Evolutionary conservation across 1,140 invertebrate genomes (phyloP), one percentile per base, ranked within the genome.

Genomic region (Brachionus rotundiformis): DNA sequence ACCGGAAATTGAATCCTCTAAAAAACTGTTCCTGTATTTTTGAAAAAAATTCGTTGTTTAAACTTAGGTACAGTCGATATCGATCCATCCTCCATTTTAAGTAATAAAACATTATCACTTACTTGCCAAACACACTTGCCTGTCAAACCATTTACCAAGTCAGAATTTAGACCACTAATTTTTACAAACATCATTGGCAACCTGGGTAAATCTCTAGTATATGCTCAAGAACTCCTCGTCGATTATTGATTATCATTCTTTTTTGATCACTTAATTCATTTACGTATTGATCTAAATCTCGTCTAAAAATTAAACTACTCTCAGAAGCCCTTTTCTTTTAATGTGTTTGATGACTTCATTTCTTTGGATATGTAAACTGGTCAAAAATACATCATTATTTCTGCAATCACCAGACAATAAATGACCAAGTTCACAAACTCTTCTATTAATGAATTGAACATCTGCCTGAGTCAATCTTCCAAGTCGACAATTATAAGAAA

Each of bases 71-170:
- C 23, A 23, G 65, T 16, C n/a, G 23, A 3, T 19, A 27, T 31
- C 29, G 27, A 31, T 68, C 29, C 63, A 68, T 68, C 31, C 6
- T 68, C 27, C n/a, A 68, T 29, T 16, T 13, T 68, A 5, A 68
- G 27, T 68, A 68, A 29, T 33, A 68, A n/a, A 13, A 68, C 63
- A 31, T 68, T 68, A 11, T 68, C 63, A 13, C 27, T 68, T n/a
- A n/a, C n/a, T n/a, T 36, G 27, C 13, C 31, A 7, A n/a, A 31
- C 27, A 63, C 33, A 68, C 33, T 31, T 68, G 1, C 63, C 27
- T 33, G 7, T 68, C 5, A 68, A 68, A 16, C 63, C 63, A 68
- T 2, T 68, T 1, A 33, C 29, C 31, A 68, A 33, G n/a, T 13
- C 27, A 2, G 27, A 31, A 16, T 29, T 33, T 7, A 68, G n/a